Base-by-base conservation (phyloP, 2,797 vertebrate species). In the Nothura maculosa region DNA sequence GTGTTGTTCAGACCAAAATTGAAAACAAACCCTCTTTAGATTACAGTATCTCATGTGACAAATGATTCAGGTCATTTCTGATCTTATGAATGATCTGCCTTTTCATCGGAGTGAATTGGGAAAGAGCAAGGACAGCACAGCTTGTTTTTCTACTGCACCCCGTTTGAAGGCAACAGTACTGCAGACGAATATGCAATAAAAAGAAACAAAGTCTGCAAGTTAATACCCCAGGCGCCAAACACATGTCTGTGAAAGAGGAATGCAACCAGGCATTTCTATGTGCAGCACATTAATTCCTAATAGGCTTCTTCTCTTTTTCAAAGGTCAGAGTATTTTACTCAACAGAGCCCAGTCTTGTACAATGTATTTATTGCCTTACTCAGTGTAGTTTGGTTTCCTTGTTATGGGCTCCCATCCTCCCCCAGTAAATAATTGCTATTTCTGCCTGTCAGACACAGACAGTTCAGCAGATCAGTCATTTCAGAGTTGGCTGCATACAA, bases 171-270 rank as follows among this genome's bases (percentile, higher is more conserved):
- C 92, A 94, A 43, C 63, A 66, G 66, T 94, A 83, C 28, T 93
- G 77, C 93, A 94, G 95, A 87, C 1, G 85, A 95, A 95, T 93
- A 88, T 58, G 93, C 85, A 92, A 96, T 94, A 96, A 97, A 97
- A 97, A 97, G 96, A 96, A 97, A 97, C 97, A 97, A 96, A 95
- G 97, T 96, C 97, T 97, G 97, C 96, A 96, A 97, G 95, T 96
- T 97, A 97, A 97, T 97, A 97, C 97, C 96, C 81, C 85, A 94
- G 97, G 97, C 92, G 88, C 96, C 96, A 93, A 97, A 83, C 82
- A 67, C 90, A 92, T 81, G 94, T 96, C 94, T 97, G 94, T 83
- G 91, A 93, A 96, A 97, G 94, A 94, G 85, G 95, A 96, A 96
- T 96, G 89, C 86, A 92, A 83, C 92, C 92, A 96, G 96, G 93